Conservation (phyloP, 2,888 invertebrate species). For the Drosophila austrosaltans region DNA sequence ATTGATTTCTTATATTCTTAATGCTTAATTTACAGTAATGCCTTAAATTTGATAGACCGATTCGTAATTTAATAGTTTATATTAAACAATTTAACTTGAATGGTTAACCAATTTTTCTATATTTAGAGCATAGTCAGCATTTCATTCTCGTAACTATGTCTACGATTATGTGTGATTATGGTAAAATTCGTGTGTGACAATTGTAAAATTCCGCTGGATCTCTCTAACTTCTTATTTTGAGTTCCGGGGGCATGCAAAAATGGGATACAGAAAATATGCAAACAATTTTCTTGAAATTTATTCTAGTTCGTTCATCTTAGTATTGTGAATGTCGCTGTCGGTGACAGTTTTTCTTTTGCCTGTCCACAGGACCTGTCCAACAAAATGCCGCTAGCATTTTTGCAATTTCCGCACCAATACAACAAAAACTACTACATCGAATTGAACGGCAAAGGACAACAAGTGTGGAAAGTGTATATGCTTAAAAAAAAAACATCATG, state of each 20-base stretch:
- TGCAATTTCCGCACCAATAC: conserved; percentile 50
- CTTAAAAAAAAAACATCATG: not conserved
- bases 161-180: not conserved
- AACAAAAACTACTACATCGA: conserved; percentile 39
- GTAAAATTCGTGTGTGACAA: not conserved
- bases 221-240: not conserved
- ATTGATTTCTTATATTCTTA: no score
- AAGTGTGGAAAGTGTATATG: conserved; percentile 18
- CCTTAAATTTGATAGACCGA: no score
- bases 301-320: conserved; percentile 31
- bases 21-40: no score
- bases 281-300: conserved; percentile 25
- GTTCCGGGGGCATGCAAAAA: not conserved
- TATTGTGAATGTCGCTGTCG: conserved; percentile 57
- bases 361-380: conserved; percentile 45
- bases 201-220: not conserved
- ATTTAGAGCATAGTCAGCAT: not conserved
- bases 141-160: not conserved
- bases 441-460: conserved; percentile 11
- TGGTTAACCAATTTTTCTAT: no score
- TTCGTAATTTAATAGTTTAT: no score
- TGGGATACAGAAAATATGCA: conserved; percentile 25
- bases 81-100: no score
- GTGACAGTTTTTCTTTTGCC: conserved; percentile 59
- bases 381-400: conserved; percentile 50